These are phyloP conservation scores for Heliconius hewitsoni DNA, from an alignment of 1,140 invertebrate species.

Conservation along the genomic window DNA sequence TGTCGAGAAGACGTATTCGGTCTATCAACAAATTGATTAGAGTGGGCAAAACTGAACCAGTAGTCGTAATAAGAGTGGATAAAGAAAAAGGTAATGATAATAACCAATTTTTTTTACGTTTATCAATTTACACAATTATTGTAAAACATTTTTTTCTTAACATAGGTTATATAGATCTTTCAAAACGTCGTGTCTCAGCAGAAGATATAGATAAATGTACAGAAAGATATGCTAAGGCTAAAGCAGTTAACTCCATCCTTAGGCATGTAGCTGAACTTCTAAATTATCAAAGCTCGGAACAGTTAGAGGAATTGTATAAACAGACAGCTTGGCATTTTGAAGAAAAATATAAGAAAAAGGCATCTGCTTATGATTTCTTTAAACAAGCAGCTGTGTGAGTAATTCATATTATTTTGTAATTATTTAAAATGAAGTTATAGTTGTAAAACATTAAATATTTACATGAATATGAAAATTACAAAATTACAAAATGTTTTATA, in stretches of 20 bases:
- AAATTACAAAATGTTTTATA: too few species aligned
- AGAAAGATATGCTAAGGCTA: slow-evolving; percentile 98
- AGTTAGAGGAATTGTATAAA: slow-evolving; percentile 96
- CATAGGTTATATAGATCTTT: slow-evolving; percentile 98
- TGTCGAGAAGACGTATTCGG: slow-evolving; percentile 98
- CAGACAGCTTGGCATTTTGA: slow-evolving; percentile 99
- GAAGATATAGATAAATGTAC: slow-evolving; percentile 99
- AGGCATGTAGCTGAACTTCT: slow-evolving; percentile 98
- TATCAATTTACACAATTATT: not conserved
- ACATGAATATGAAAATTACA: too few species aligned
- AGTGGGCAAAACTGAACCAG: slow-evolving; percentile 99
- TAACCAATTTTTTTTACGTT: not conserved
- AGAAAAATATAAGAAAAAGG: slow-evolving; percentile 97
- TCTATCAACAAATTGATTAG: slow-evolving; percentile 99
- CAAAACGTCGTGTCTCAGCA: slow-evolving; percentile 98
- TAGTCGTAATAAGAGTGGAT: slow-evolving; percentile 99
- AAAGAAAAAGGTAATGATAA: slow-evolving; percentile 95
- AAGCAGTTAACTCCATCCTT: slow-evolving; percentile 98
- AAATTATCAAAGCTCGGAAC: slow-evolving; percentile 93
- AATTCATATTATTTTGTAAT: slow-evolving; percentile 14
- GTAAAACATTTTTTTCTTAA: not conserved
- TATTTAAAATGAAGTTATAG: not conserved
- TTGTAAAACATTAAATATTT: too few species aligned
- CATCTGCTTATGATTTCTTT: slow-evolving; percentile 98
- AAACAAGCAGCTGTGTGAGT: slow-evolving; percentile 98